These are phyloP conservation scores for Eudemis profundana DNA, from an alignment of 2,888 invertebrate genomes.

Conservation along the genomic window DNA sequence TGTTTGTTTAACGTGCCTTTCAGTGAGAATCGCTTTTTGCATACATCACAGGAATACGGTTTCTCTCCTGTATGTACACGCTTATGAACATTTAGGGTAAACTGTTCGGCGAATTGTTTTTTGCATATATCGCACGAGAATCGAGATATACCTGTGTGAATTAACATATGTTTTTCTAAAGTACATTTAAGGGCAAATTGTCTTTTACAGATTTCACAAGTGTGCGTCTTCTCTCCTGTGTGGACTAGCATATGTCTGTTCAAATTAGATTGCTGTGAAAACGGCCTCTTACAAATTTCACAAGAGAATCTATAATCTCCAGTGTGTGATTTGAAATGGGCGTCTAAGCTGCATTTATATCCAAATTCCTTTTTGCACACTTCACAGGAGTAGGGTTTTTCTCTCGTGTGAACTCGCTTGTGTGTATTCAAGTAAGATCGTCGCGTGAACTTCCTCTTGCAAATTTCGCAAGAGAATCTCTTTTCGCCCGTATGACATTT, in stretches of 20 bases:
- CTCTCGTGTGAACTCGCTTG: conserved; percentile 25
- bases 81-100: conserved; percentile 11
- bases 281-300: conserved; percentile 22
- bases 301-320: conserved; percentile 17
- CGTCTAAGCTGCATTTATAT: conserved; percentile 21
- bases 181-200: conserved; percentile 22
- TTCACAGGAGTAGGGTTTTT: conserved; percentile 18
- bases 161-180: conserved; percentile 23
- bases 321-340: conserved; percentile 22
- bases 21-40: conserved; percentile 16
- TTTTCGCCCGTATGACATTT: not conserved
- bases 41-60: conserved; percentile 9
- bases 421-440: conserved; percentile 16
- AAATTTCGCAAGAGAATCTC: conserved; percentile 13
- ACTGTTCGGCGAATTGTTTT: conserved; percentile 11
- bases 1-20: conserved; percentile 15
- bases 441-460: conserved; percentile 5
- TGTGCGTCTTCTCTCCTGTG: conserved; percentile 15
- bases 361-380: conserved; percentile 24
- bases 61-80: conserved; percentile 29
- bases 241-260: conserved; percentile 21
- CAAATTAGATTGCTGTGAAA: conserved; percentile 23
- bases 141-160: conserved; percentile 11
- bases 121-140: conserved; percentile 22
- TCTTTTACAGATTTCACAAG: conserved; percentile 22